A percentile compares a stretch with the other conserved stretches of the same genome.
Conservation (phyloP, 2,888 invertebrate species). For the Chymomyza fuscimana region DNA sequence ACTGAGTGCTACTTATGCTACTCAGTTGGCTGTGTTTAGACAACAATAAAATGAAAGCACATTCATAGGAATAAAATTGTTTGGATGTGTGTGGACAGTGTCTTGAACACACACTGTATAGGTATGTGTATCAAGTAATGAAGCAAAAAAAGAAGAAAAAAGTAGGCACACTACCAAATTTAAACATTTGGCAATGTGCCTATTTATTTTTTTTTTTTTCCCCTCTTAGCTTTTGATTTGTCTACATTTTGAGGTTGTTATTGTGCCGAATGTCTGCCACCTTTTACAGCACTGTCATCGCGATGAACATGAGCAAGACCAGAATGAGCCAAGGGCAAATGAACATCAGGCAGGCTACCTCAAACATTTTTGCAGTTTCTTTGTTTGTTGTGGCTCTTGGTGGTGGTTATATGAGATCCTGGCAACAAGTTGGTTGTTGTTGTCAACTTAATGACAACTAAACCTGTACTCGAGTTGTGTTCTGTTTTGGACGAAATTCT, state of each 20-base stretch:
- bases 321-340: constrained; percentile 86
- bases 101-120: background rate
- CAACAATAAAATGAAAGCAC: constrained; percentile 38
- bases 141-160: background rate
- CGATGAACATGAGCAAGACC: constrained; percentile 84
- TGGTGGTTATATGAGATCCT: constrained; percentile 17
- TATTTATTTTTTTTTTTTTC: constrained; percentile 29
- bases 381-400: background rate
- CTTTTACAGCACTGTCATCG: constrained; percentile 83
- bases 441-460: background rate
- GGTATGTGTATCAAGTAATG: background rate
- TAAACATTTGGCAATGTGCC: constrained; percentile 67
- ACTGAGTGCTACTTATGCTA: background rate
- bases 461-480: background rate
- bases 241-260: constrained; percentile 4
- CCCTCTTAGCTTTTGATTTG: constrained; percentile 3
- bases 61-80: constrained; percentile 53
- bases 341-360: constrained; percentile 83
- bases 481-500: constrained; percentile 5
- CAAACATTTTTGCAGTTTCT: constrained; percentile 68
- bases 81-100: background rate
- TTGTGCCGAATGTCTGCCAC: background rate
- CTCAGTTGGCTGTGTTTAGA: constrained; percentile 19
- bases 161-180: constrained; percentile 69
- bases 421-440: constrained; percentile 19